Percentiles rank a stretch among this genome's conserved stretches.
Evolutionary conservation across 2,113 vertebrate genomes (phyloP).

Genomic region (Rostratula benghalensis): DNA sequence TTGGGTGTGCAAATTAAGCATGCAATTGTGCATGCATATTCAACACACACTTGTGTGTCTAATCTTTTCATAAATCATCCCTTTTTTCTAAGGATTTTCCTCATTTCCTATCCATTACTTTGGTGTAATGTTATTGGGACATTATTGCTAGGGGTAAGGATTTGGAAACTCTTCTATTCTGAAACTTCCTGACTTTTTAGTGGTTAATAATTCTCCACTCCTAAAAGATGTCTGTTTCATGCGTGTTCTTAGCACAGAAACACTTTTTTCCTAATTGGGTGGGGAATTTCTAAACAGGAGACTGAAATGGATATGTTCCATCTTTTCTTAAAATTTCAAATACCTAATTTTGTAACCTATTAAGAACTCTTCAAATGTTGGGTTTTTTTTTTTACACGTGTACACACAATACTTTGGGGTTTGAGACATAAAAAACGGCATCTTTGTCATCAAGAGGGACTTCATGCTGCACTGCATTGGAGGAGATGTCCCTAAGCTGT

Average conservation of each 20-base stretch:
- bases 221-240: background rate
- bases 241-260: background rate
- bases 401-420: background rate
- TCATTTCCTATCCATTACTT: background rate
- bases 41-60: conserved; percentile 69
- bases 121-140: background rate
- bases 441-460: background rate
- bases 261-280: background rate
- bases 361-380: background rate
- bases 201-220: background rate
- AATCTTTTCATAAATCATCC: conserved; percentile 48
- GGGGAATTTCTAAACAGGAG: background rate
- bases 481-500: background rate
- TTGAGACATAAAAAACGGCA: background rate
- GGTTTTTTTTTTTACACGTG: background rate
- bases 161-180: background rate
- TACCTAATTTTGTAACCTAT: background rate
- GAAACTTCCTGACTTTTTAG: background rate
- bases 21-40: conserved; percentile 75
- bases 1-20: conserved; percentile 74
- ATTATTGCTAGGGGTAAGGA: background rate
- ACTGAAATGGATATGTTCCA: background rate
- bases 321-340: background rate
- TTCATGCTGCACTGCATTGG: background rate
- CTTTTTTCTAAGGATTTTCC: background rate